Evolutionary conservation across 2,888 invertebrate species (phyloP).

Genomic region (Dryocosmus kuriphilus): DNA sequence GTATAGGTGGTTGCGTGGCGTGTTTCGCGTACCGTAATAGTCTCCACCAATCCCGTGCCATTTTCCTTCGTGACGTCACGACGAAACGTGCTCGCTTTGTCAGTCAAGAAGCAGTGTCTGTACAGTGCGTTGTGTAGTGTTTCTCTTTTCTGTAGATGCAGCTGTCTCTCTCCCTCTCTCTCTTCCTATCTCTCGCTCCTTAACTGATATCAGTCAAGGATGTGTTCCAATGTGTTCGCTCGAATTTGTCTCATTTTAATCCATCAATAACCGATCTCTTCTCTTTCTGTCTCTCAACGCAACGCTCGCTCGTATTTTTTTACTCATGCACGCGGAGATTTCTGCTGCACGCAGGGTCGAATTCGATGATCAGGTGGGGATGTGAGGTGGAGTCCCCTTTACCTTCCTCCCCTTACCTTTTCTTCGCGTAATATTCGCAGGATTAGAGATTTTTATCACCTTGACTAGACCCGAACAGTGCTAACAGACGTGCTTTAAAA

Average conservation of each 20-base stretch:
- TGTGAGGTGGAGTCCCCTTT: constrained; percentile 50
- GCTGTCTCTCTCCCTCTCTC: constrained; percentile 30
- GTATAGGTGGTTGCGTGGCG: constrained; percentile 77
- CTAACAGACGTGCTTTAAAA: constrained; percentile 4
- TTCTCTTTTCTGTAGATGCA: constrained; percentile 40
- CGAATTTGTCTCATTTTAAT: not conserved
- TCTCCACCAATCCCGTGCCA: constrained; percentile 72
- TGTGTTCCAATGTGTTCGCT: constrained; percentile 13
- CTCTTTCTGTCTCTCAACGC: not conserved
- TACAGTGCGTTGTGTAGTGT: constrained; percentile 42
- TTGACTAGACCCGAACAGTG: not conserved
- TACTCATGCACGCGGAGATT: constrained; percentile 53
- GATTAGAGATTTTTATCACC: constrained; percentile 37
- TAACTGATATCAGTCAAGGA: constrained; percentile 32
- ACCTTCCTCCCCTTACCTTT: constrained; percentile 53
- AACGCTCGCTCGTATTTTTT: constrained; percentile 51
- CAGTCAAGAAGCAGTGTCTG: constrained; percentile 47
- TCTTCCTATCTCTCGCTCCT: constrained; percentile 20
- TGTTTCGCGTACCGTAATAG: constrained; percentile 76
- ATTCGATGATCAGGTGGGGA: constrained; percentile 54
- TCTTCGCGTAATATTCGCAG: constrained; percentile 31
- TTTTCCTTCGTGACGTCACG: constrained; percentile 72
- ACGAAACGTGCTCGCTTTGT: constrained; percentile 54
- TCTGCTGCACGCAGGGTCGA: too few relatives aligned
- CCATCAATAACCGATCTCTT: not conserved